Conservation (phyloP, 1,140 invertebrate species). For the Rhopalosiphum padi region DNA sequence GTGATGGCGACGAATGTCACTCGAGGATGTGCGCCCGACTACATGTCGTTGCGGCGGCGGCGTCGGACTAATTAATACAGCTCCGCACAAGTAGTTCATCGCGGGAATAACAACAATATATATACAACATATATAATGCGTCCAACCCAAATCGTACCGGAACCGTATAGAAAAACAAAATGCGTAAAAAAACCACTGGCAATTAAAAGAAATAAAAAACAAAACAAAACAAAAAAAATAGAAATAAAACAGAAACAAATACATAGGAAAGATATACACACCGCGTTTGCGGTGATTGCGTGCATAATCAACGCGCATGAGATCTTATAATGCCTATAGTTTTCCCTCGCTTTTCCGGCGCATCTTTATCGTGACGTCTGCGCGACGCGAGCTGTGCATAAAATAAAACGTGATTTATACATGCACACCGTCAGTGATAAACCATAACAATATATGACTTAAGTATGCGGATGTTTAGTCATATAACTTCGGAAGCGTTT, state of each 20-base stretch:
- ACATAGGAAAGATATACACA: neutral
- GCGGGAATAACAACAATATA: neutral
- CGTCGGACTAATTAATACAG: slow-evolving; percentile 6
- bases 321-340: neutral
- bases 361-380: neutral
- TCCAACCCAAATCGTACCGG: slow-evolving; percentile 37
- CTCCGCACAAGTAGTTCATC: slow-evolving; percentile 27
- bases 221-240: neutral
- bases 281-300: neutral
- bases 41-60: neutral
- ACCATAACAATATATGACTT: neutral
- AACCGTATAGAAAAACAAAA: slow-evolving; percentile 13
- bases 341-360: neutral
- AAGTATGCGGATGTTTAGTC: no score
- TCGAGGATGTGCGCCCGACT: neutral
- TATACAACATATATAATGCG: neutral
- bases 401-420: neutral
- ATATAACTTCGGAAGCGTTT: no score
- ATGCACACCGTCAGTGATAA: neutral
- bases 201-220: neutral
- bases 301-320: neutral
- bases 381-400: neutral
- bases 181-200: neutral
- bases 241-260: neutral
- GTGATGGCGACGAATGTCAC: neutral